Conservation (phyloP, 2,797 vertebrate genomes). For the Nyctibius grandis region DNA sequence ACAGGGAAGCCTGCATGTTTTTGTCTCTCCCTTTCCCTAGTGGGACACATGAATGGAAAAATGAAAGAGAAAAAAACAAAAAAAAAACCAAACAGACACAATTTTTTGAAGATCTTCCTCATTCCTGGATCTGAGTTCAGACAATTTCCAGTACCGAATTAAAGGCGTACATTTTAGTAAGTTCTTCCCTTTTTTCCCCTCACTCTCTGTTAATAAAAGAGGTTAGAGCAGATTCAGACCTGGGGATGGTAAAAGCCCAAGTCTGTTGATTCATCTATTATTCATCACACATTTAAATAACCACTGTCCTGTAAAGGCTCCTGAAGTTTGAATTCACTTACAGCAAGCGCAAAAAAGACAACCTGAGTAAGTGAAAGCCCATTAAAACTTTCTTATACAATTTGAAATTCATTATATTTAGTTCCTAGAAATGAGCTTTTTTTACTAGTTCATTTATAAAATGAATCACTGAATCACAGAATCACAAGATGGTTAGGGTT, state of each 20-base stretch:
- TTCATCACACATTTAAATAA: not conserved
- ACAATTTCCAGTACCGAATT: not conserved
- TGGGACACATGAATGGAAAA: not conserved
- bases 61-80: not conserved
- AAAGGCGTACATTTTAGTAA: not conserved
- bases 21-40: not conserved
- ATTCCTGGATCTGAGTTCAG: not conserved
- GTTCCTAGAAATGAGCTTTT: not conserved
- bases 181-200: not conserved
- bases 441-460: not conserved
- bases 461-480: no score
- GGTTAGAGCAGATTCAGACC: not conserved
- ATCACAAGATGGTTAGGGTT: no score
- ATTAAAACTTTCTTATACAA: not conserved
- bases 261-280: not conserved
- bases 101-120: not conserved
- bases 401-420: not conserved
- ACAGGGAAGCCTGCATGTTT: not conserved
- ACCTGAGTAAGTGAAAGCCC: not conserved
- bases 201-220: not conserved
- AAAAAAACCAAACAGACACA: not conserved
- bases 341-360: not conserved
- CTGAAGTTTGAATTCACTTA: not conserved
- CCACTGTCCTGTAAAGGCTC: not conserved
- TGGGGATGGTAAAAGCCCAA: not conserved